Conservation (phyloP, 2,113 vertebrate species). For the Mastomys coucha region DNA sequence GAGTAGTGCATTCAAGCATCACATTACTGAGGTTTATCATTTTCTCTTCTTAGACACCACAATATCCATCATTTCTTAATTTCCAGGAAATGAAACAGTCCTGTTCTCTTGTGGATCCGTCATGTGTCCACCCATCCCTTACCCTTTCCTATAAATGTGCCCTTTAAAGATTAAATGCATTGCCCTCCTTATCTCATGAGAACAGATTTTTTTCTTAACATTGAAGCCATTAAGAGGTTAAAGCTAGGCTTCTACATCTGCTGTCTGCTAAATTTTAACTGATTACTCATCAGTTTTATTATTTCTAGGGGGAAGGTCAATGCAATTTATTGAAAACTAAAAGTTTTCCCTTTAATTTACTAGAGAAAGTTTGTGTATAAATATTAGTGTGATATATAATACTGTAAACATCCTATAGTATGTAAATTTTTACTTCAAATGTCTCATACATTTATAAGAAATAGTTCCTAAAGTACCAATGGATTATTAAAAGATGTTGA, state of each 20-base stretch:
- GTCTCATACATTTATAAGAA: background rate
- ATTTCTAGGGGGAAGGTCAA: background rate
- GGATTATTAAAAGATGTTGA: background rate
- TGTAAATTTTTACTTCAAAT: conserved; percentile 15
- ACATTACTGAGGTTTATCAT: background rate
- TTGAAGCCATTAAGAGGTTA: background rate
- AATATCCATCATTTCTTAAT: background rate
- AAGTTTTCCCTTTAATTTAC: background rate
- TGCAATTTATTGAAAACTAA: background rate
- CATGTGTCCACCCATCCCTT: background rate
- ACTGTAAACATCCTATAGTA: background rate
- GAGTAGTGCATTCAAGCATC: background rate
- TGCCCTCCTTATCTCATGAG: background rate
- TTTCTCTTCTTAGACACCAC: background rate
- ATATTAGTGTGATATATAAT: background rate
- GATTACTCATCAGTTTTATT: background rate
- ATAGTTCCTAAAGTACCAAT: background rate
- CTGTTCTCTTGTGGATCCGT: rapidly evolving
- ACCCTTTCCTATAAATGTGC: background rate
- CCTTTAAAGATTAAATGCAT: background rate
- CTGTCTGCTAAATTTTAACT: background rate
- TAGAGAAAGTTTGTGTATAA: background rate
- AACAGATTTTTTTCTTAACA: background rate
- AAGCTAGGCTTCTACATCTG: background rate
- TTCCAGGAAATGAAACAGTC: background rate